These are phyloP conservation scores for Fundulus diaphanus DNA, from an alignment of 2,797 vertebrate genomes.

Conservation along the genomic window DNA sequence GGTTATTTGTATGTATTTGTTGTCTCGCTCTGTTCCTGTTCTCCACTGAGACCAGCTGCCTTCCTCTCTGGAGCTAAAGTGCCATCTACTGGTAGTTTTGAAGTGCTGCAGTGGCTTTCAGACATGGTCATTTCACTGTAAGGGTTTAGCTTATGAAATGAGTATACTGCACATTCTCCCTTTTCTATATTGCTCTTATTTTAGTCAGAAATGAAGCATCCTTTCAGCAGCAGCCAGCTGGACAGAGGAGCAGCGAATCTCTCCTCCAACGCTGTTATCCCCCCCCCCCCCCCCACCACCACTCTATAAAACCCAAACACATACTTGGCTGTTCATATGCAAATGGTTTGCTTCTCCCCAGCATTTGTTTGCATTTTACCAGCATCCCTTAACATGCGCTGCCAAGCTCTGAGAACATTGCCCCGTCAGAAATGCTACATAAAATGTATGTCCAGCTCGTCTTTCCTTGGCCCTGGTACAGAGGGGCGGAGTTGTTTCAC, in stretches of 20 bases:
- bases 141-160: constrained; percentile 57
- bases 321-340: constrained; percentile 75
- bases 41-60: constrained; percentile 27
- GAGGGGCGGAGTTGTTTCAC: constrained; percentile 60
- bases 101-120: constrained; percentile 58
- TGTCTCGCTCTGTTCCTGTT: constrained; percentile 38
- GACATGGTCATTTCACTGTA: constrained; percentile 59
- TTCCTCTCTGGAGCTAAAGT: constrained; percentile 80
- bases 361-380: constrained; percentile 79
- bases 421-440: constrained; percentile 77
- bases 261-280: constrained; percentile 52
- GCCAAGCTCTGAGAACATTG: constrained; percentile 82
- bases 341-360: constrained; percentile 66
- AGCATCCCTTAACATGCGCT: constrained; percentile 70
- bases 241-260: constrained; percentile 59
- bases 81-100: constrained; percentile 79
- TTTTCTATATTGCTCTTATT: constrained; percentile 58
- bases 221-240: constrained; percentile 78
- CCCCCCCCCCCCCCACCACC: too few relatives aligned
- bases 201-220: constrained; percentile 46
- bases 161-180: constrained; percentile 62
- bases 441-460: constrained; percentile 75
- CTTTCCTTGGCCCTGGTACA: constrained; percentile 69
- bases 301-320: constrained; percentile 64
- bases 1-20: constrained; percentile 56